Percentiles rank a stretch among this genome's conserved stretches.
These are phyloP conservation scores for Chrysina gloriosa DNA, from an alignment of 2,888 invertebrate species.

Conservation along the genomic window DNA sequence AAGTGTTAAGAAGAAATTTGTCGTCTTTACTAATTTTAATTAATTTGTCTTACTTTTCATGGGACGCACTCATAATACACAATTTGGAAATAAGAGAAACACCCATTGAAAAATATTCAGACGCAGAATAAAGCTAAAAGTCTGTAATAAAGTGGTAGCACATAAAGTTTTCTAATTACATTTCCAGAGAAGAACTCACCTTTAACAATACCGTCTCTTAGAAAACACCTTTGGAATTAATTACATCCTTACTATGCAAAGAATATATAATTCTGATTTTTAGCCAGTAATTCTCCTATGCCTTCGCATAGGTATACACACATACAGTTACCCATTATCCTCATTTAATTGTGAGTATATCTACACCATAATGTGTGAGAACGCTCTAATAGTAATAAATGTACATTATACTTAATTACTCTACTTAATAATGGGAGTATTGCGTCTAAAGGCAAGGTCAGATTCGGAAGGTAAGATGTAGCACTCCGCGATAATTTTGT, in stretches of 20 bases:
- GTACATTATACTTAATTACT: neutral
- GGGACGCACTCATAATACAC: too few species aligned
- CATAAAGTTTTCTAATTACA: too few species aligned
- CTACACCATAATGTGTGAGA: neutral
- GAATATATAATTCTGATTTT: neutral
- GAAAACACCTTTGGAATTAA: neutral
- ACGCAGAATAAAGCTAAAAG: too few species aligned
- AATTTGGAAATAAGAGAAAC: too few species aligned
- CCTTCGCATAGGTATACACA: neutral
- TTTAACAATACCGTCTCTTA: too few species aligned
- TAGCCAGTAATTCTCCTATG: neutral
- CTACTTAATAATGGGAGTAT: neutral
- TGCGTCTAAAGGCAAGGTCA: neutral
- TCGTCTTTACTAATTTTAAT: too few species aligned
- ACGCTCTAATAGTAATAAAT: constrained; percentile 13
- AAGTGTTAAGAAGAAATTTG: too few species aligned
- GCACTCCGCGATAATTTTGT: neutral
- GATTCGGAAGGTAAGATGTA: neutral
- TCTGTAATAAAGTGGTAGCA: too few species aligned
- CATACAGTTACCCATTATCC: constrained; percentile 7
- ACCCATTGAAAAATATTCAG: too few species aligned
- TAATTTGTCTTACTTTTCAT: too few species aligned
- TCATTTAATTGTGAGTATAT: neutral
- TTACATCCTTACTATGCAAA: neutral
- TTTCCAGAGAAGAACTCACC: too few species aligned